phyloP scores from a whole-genome alignment of 1,140 invertebrate species.

The Ladona fulva region DNA sequence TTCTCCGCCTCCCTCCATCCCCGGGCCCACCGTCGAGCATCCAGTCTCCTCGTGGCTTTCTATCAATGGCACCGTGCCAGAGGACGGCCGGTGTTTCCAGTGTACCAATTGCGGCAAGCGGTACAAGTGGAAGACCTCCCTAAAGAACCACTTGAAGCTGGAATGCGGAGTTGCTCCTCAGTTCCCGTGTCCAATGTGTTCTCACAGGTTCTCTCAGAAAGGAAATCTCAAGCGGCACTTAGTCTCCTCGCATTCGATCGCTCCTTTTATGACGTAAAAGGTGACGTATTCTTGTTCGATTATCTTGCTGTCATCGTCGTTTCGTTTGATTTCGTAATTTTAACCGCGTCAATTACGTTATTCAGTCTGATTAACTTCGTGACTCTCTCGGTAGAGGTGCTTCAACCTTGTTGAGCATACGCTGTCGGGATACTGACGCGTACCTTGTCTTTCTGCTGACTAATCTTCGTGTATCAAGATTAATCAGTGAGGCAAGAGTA shows the following conservation, averaged over 20 bases:
- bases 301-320: too few relatives aligned
- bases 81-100: conserved; percentile 25
- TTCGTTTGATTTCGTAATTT: too few relatives aligned
- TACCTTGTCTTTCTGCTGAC: too few relatives aligned
- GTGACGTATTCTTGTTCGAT: background rate
- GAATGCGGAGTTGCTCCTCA: conserved; percentile 63
- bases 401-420: too few relatives aligned
- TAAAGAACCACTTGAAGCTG: conserved; percentile 71
- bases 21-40: background rate
- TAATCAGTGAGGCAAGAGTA: too few relatives aligned
- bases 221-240: conserved; percentile 38
- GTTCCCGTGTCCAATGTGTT: conserved; percentile 54
- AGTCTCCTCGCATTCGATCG: background rate
- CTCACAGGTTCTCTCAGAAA: conserved; percentile 36
- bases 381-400: too few relatives aligned
- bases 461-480: too few relatives aligned
- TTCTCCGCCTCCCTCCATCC: background rate
- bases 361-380: too few relatives aligned
- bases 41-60: background rate
- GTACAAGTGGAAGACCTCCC: conserved; percentile 72
- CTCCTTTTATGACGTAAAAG: background rate
- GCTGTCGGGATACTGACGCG: too few relatives aligned
- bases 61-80: background rate
- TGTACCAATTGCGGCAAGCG: conserved; percentile 57
- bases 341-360: too few relatives aligned